Evolutionary conservation across 1,140 invertebrate species (phyloP), one percentile per base, ranked within the genome.

Genomic region (Diuraphis noxia): DNA sequence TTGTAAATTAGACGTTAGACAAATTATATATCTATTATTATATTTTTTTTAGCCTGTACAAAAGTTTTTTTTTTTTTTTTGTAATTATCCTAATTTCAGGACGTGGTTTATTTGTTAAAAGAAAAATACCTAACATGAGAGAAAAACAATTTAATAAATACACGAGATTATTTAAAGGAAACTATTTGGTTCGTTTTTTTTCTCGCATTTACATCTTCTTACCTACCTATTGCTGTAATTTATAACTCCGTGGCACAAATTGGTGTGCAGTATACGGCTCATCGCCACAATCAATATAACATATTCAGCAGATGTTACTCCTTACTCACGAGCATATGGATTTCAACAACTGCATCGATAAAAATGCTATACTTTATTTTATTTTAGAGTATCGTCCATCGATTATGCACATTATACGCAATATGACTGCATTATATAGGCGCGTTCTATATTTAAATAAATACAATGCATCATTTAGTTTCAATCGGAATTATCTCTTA

Each of bases 81-180:
- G 89, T 91, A 82, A 91, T 82, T 49, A 91, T 91, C 89, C 89
- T 91, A 91, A 49, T 82, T 81, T 82, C 89, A 91, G 89, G 89
- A 91, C 41, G 10, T 91, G 89, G 89, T 91, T 82, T 81, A 91
- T 81, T 91, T 91, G 89, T 91, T 91, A 89, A 89, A 89, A 43
- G 72, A 49, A 91, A 91, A 34, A 90, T 46, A 79, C 56, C 56
- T 72, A 43, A 90, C 40, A 43, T 77, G 88, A 56, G 49, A 77
- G n/a, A 90, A 88, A 91, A 91, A 91, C n/a, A n/a, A 52, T 91
- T 91, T 52, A 91, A 91, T 91, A 81, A 91, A 91, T 82, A 91
- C 43, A 91, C 36, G 77, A 91, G 77, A 91, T 91, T 91, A 91
- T 88, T n/a, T 88, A 91, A 91, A 82, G 23, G 17, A 91, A 79